A percentile compares a stretch with the other conserved stretches of the same genome.
These are phyloP conservation scores for Bolborhynchus lineola DNA, from an alignment of 2,113 vertebrate genomes.

Conservation along the genomic window DNA sequence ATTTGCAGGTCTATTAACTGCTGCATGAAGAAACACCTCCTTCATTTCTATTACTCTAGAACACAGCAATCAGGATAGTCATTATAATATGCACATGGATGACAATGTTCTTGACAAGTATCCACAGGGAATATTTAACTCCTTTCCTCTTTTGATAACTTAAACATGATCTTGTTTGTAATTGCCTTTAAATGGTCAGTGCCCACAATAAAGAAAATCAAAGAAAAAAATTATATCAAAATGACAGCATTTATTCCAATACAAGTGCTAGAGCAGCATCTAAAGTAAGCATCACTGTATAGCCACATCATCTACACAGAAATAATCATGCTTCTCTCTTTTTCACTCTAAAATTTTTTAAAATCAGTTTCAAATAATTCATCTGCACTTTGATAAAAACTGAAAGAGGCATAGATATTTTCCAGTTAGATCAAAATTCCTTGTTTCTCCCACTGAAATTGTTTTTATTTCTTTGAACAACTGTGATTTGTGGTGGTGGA, in stretches of 20 bases:
- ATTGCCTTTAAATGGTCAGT: background rate
- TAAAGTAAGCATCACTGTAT: background rate
- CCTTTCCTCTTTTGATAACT: background rate
- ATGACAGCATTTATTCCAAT: background rate
- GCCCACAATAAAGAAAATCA: background rate
- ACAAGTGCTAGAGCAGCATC: background rate
- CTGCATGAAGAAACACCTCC: background rate
- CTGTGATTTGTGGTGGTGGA: background rate
- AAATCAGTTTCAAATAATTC: background rate
- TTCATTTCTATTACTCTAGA: background rate
- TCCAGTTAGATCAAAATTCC: background rate
- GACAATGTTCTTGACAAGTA: no score
- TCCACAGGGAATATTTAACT: background rate
- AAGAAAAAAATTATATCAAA: background rate
- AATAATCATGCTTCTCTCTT: background rate
- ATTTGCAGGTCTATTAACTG: background rate
- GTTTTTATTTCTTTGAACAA: background rate
- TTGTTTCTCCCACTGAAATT: background rate
- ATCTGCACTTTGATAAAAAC: background rate
- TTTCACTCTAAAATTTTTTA: no score
- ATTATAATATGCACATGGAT: fast-evolving
- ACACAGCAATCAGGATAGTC: background rate
- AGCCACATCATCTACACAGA: background rate
- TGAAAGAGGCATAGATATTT: background rate
- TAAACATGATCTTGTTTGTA: background rate